Percentiles rank a stretch among this genome's conserved stretches.
These are phyloP conservation scores for Crotalus tigris DNA, from an alignment of 2,113 vertebrate genomes.

Conservation along the genomic window DNA sequence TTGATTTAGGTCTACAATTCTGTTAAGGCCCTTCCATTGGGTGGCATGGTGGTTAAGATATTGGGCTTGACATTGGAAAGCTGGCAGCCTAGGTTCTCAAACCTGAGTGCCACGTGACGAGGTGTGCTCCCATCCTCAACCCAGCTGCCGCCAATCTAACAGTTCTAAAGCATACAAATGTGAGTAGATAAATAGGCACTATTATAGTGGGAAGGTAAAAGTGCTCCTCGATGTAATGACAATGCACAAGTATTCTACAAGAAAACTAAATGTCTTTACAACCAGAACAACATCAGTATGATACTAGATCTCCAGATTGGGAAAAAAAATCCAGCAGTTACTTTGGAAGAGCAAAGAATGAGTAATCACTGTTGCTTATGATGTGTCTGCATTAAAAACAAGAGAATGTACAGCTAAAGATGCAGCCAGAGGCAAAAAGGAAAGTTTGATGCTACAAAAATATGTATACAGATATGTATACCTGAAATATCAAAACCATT, in stretches of 20 bases:
- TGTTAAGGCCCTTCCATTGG: constrained; percentile 35
- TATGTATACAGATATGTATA: too few relatives aligned
- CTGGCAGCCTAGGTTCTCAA: too few relatives aligned
- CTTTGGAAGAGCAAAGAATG: background rate
- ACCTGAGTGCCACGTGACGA: background rate
- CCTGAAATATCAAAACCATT: too few relatives aligned
- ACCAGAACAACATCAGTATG: background rate
- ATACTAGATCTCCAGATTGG: background rate
- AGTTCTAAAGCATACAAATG: background rate
- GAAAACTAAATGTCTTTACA: background rate
- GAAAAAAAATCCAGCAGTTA: background rate
- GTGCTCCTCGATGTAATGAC: background rate
- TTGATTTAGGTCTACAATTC: constrained; percentile 8
- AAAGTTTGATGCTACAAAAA: too few relatives aligned
- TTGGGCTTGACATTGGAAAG: too few relatives aligned
- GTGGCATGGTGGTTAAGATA: too few relatives aligned
- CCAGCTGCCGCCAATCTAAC: background rate
- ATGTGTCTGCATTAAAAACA: too few relatives aligned
- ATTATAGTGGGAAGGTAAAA: background rate
- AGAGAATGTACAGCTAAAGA: too few relatives aligned
- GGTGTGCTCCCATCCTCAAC: background rate
- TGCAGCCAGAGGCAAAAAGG: too few relatives aligned
- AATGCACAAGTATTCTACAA: background rate
- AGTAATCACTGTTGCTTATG: background rate
- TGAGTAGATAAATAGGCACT: background rate